These are phyloP conservation scores for Alsophila aescularia DNA, from an alignment of 2,888 invertebrate species.

Conservation along the genomic window DNA sequence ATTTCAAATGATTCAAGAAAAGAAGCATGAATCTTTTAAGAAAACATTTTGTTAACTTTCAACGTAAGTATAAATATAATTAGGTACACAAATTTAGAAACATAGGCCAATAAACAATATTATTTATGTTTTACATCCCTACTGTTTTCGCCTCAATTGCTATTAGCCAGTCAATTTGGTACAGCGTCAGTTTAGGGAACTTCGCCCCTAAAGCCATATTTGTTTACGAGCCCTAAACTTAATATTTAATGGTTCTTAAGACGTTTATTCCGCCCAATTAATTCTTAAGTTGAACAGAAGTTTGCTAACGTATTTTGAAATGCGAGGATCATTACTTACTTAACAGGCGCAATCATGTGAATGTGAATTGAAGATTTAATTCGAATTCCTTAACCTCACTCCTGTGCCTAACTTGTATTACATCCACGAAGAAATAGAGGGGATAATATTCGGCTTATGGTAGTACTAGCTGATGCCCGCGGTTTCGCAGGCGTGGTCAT, in stretches of 20 bases:
- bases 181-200: constrained; percentile 1
- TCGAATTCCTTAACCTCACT: too few species aligned
- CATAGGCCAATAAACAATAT: background rate
- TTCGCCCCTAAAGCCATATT: constrained; percentile 27
- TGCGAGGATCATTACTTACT: background rate
- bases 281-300: constrained; percentile 13
- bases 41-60: too few species aligned
- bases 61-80: too few species aligned
- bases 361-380: background rate
- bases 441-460: too few species aligned
- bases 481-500: too few species aligned
- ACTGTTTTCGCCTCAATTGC: background rate
- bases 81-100: too few species aligned
- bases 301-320: background rate
- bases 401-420: too few species aligned
- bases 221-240: constrained; percentile 32
- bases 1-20: too few species aligned
- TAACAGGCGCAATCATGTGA: background rate
- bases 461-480: too few species aligned
- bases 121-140: background rate
- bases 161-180: constrained; percentile 7
- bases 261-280: constrained; percentile 38
- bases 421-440: too few species aligned
- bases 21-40: too few species aligned
- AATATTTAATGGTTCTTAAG: constrained; percentile 39